A percentile compares a stretch with the other conserved stretches of the same genome.
These are phyloP conservation scores for Origma solitaria DNA, from an alignment of 2,113 vertebrate species.

Conservation along the genomic window DNA sequence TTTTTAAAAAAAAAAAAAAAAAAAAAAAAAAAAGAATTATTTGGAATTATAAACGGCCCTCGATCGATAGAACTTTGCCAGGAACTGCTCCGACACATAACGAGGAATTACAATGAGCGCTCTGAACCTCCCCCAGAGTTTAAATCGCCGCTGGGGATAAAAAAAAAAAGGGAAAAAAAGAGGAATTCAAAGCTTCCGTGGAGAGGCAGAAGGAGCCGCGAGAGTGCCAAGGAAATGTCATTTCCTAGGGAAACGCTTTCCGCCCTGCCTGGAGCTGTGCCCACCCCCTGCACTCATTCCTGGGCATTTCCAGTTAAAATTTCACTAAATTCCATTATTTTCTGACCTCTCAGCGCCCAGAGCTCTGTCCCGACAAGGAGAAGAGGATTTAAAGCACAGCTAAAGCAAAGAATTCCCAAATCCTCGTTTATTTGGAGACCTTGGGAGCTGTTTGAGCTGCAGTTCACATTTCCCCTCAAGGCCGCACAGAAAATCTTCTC, in stretches of 20 bases:
- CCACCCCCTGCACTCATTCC: background rate
- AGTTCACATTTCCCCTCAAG: background rate
- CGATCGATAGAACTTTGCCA: background rate
- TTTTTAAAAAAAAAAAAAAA: too few relatives aligned
- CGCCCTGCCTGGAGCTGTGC: accelerated
- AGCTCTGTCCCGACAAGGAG: accelerated
- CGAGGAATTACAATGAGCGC: background rate
- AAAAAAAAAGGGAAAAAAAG: background rate
- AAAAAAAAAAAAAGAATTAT: background rate
- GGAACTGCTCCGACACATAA: background rate
- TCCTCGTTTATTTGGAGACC: background rate
- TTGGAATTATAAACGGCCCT: background rate
- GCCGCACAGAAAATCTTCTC: background rate
- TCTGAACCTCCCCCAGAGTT: background rate
- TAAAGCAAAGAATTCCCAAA: background rate
- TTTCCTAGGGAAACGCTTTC: background rate
- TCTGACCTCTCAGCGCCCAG: background rate
- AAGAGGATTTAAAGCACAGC: background rate
- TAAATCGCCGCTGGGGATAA: background rate
- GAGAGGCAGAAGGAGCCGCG: accelerated
- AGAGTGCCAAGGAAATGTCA: background rate
- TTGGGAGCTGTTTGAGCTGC: background rate
- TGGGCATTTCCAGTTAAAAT: too few relatives aligned
- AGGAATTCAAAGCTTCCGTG: background rate
- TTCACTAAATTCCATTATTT: background rate